A percentile compares a stretch with the other conserved stretches of the same genome.
Evolutionary conservation across 2,113 vertebrate species (phyloP).

Genomic region (Rhinoderma darwinii): DNA sequence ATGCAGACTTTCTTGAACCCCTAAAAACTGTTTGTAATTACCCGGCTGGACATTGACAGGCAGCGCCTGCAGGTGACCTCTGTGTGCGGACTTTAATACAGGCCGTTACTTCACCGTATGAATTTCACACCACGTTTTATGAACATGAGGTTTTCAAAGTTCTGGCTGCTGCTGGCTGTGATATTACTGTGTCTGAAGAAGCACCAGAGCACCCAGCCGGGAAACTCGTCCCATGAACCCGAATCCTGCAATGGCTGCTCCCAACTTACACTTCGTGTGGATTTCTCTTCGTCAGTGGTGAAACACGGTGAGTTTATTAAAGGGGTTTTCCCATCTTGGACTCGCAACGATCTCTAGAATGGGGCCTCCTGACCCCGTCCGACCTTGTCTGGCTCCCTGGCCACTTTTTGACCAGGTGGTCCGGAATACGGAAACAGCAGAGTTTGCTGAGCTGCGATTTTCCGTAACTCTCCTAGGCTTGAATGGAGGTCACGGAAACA

Average conservation of each 20-base stretch:
- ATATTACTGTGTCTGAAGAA: constrained; percentile 80
- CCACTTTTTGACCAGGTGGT: too few relatives aligned
- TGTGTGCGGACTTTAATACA: neutral
- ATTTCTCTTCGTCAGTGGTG: constrained; percentile 90
- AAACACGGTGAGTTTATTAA: constrained; percentile 83
- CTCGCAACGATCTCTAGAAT: too few relatives aligned
- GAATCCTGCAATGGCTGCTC: constrained; percentile 82
- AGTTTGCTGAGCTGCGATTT: too few relatives aligned
- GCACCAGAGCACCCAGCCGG: constrained; percentile 77
- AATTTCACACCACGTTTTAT: constrained; percentile 67
- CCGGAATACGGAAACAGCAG: too few relatives aligned
- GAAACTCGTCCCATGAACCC: constrained; percentile 71
- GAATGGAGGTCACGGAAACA: too few relatives aligned
- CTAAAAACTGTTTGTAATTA: neutral
- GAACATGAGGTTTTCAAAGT: constrained; percentile 79
- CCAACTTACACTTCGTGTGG: constrained; percentile 85
- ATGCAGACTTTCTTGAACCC: constrained; percentile 29
- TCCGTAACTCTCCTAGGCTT: too few relatives aligned
- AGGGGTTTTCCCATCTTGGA: too few relatives aligned
- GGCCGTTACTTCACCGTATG: constrained; percentile 70
- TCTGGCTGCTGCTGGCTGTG: constrained; percentile 80
- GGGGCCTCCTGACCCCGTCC: too few relatives aligned
- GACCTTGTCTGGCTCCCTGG: too few relatives aligned
- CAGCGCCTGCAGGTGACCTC: neutral
- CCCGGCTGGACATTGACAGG: constrained; percentile 27